Base-by-base conservation (phyloP, 2,888 invertebrate genomes). In the Strigamia transsilvanica region DNA sequence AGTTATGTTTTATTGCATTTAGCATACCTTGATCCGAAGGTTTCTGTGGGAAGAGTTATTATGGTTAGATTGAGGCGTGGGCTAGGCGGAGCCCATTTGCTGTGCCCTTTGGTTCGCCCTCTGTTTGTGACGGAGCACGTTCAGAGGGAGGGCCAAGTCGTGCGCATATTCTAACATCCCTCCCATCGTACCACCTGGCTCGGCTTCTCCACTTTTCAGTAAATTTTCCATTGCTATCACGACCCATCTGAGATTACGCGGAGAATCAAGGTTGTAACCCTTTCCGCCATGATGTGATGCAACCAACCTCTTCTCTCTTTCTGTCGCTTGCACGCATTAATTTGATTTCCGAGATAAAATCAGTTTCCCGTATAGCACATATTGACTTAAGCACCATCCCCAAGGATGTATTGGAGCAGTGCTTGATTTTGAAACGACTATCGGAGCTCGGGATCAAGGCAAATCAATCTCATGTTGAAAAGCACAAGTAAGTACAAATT, bases 381-480 rank as follows among this genome's bases (percentile, higher is more conserved):
- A 12, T 42, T 46, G 46, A 46, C n/a, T 46, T n/a, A 46, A 46
- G 15, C 38, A 34, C 7, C 2, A 6, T 38, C 12, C 15, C 5
- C 46, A 46, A 46, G 46, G 46, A 46, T 46, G 13, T n/a, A 46
- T 46, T 46, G 5, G 46, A 46, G 5, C 42, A 42, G 42, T 42
- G 9, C 42, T 42, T 42, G 56, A 2, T 5, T 61, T 21, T 61
- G 61, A 61, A 18, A 61, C 23, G 61, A 23, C 3, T 61, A 61
- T 61, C 61, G 12, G 23, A 61, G 61, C 18, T 61, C 18, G 61
- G 12, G 61, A 61, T 61, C 61, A 21, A 61, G 61, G 61, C 23
- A 61, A 61, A 18, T 61, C 61, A 61, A 61, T 61, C 61, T 61
- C 21, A 18, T 6, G n/a, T 56, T 56, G 21, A 56, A 56, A 56